These are phyloP conservation scores for Lasaia peninsularis DNA, from an alignment of 1,140 invertebrate species.

Conservation along the genomic window DNA sequence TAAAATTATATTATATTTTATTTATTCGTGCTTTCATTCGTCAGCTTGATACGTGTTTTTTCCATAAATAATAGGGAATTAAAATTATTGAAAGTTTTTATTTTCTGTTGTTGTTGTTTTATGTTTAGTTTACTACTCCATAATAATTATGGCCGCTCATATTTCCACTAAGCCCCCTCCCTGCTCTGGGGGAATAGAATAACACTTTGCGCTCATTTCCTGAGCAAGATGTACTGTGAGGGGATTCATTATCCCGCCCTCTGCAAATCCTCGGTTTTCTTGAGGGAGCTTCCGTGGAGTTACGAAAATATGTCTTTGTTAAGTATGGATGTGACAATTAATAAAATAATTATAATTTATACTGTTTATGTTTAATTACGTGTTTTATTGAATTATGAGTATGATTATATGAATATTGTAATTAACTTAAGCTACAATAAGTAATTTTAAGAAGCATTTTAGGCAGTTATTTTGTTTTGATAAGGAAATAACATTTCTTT, in stretches of 20 bases:
- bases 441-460: too few species aligned
- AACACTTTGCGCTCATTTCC: slow-evolving; percentile 71
- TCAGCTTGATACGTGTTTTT: too few species aligned
- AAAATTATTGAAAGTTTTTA: too few species aligned
- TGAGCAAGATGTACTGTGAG: slow-evolving; percentile 57
- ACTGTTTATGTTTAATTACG: neutral
- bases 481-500: too few species aligned
- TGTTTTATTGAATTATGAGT: neutral
- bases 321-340: neutral
- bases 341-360: neutral
- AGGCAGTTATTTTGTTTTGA: too few species aligned
- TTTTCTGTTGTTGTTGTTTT: too few species aligned
- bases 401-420: neutral
- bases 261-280: slow-evolving; percentile 56
- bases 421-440: too few species aligned
- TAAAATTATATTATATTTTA: too few species aligned
- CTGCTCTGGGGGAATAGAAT: slow-evolving; percentile 52
- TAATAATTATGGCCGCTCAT: slow-evolving; percentile 25
- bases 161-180: slow-evolving; percentile 29
- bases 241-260: slow-evolving; percentile 67
- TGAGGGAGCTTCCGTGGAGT: slow-evolving; percentile 34
- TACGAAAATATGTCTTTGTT: slow-evolving; percentile 18
- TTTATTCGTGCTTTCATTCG: too few species aligned
- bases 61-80: too few species aligned
- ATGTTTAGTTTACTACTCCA: slow-evolving; percentile 20